A percentile compares a stretch with the other conserved stretches of the same genome.
These are phyloP conservation scores for Tolmerus cingulatus DNA, from an alignment of 2,888 invertebrate genomes.

Conservation along the genomic window DNA sequence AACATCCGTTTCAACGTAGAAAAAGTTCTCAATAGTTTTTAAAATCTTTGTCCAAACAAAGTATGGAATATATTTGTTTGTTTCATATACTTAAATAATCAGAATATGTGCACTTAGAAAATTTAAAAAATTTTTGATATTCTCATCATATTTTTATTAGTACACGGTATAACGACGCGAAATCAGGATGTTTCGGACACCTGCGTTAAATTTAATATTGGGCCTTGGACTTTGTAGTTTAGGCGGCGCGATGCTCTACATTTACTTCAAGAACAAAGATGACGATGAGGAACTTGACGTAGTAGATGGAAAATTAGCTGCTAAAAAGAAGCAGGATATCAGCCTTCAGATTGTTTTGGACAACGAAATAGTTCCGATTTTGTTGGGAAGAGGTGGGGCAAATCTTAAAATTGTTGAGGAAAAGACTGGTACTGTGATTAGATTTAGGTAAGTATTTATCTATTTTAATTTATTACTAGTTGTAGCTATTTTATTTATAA, in stretches of 20 bases:
- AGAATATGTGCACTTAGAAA: too few species aligned
- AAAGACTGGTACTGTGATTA: slow-evolving; percentile 72
- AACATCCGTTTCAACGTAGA: too few species aligned
- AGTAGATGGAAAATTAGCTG: slow-evolving; percentile 47
- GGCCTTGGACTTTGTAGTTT: slow-evolving; percentile 76
- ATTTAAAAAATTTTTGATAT: neutral
- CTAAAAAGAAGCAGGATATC: slow-evolving; percentile 59
- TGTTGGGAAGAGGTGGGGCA: slow-evolving; percentile 80
- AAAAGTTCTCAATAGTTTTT: too few species aligned
- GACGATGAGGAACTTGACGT: slow-evolving; percentile 61
- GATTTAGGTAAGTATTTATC: slow-evolving; percentile 59
- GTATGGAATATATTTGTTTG: too few species aligned
- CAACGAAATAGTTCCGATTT: slow-evolving; percentile 70
- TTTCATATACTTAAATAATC: too few species aligned
- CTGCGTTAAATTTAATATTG: slow-evolving; percentile 14
- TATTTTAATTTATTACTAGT: neutral
- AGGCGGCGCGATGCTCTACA: slow-evolving; percentile 74
- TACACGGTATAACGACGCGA: neutral
- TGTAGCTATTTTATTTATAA: neutral
- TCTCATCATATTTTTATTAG: neutral
- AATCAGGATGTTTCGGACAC: slow-evolving; percentile 24
- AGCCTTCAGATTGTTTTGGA: slow-evolving; percentile 69
- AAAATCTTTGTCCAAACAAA: too few species aligned
- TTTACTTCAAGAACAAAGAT: slow-evolving; percentile 72
- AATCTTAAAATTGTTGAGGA: slow-evolving; percentile 79